phyloP scores from a whole-genome alignment of 2,797 vertebrate species.

The Australoheros facetus region DNA sequence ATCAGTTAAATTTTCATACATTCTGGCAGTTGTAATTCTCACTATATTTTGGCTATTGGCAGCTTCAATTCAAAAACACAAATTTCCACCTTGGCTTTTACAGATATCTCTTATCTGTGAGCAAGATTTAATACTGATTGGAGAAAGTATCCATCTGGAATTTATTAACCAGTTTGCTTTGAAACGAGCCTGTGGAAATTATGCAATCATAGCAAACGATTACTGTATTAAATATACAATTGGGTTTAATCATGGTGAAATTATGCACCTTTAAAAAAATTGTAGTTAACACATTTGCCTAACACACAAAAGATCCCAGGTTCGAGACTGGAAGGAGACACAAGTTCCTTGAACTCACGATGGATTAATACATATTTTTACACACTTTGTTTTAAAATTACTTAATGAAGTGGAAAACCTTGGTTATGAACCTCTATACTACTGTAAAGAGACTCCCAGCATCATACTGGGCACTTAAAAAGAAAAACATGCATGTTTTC shows the following conservation, averaged over 20 bases:
- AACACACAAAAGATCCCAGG: background rate
- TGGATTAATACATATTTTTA: too few relatives aligned
- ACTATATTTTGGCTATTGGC: background rate
- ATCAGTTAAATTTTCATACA: background rate
- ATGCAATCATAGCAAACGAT: background rate
- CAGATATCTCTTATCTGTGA: background rate
- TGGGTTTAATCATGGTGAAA: background rate
- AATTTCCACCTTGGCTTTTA: conserved; percentile 12
- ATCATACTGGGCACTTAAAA: background rate
- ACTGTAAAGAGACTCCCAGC: background rate
- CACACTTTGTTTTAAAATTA: too few relatives aligned
- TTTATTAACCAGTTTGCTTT: conserved; percentile 11
- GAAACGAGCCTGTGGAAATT: background rate
- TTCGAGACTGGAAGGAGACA: background rate
- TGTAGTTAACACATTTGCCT: background rate
- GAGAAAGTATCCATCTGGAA: background rate
- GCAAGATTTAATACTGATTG: background rate
- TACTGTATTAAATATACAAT: background rate
- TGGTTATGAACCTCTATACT: background rate
- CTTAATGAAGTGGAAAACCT: background rate
- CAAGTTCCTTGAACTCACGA: background rate
- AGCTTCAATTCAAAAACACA: conserved; percentile 4
- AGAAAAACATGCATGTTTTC: background rate
- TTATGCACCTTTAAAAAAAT: background rate
- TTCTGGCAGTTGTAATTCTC: background rate